A percentile compares a stretch with the other conserved stretches of the same genome.
phyloP scores from a whole-genome alignment of 1,140 invertebrate genomes.

The Drosophila pseudoobscura region DNA sequence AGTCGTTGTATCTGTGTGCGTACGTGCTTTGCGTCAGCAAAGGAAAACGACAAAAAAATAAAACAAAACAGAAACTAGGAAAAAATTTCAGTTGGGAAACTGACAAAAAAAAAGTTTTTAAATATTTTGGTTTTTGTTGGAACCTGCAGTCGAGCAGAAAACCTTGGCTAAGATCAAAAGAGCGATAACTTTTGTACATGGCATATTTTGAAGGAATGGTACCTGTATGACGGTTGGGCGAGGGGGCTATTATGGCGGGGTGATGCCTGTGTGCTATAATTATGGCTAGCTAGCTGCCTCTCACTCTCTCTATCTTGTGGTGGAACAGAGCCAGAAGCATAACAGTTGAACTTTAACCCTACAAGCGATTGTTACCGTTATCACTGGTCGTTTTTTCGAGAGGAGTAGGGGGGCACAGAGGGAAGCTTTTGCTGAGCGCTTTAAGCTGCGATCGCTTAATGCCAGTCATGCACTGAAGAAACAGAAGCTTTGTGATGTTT shows the following conservation, averaged over 20 bases:
- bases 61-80: slow-evolving; percentile 42
- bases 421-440: slow-evolving; percentile 15
- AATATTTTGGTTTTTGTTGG: neutral
- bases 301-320: slow-evolving; percentile 8
- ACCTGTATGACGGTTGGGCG: too few relatives aligned
- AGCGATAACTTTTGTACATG: slow-evolving; percentile 24
- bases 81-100: slow-evolving; percentile 58
- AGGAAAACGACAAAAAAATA: slow-evolving; percentile 22
- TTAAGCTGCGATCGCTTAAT: slow-evolving; percentile 13
- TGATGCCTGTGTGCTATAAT: too few relatives aligned
- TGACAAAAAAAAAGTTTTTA: slow-evolving; percentile 1
- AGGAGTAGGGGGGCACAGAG: neutral
- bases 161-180: slow-evolving; percentile 57
- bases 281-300: too few relatives aligned
- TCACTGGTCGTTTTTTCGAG: neutral
- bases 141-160: slow-evolving; percentile 28
- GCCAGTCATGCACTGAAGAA: slow-evolving; percentile 16
- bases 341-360: slow-evolving; percentile 39
- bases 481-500: slow-evolving; percentile 28
- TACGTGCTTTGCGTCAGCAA: slow-evolving; percentile 75
- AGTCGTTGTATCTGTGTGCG: slow-evolving; percentile 30
- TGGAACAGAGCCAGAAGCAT: slow-evolving; percentile 11
- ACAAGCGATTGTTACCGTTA: slow-evolving; percentile 18
- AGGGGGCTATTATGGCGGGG: too few relatives aligned
- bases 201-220: too few relatives aligned